Percentiles rank a stretch among this genome's conserved stretches.
These are phyloP conservation scores for Nycticryphes semicollaris DNA, from an alignment of 2,113 vertebrate species.

Conservation along the genomic window DNA sequence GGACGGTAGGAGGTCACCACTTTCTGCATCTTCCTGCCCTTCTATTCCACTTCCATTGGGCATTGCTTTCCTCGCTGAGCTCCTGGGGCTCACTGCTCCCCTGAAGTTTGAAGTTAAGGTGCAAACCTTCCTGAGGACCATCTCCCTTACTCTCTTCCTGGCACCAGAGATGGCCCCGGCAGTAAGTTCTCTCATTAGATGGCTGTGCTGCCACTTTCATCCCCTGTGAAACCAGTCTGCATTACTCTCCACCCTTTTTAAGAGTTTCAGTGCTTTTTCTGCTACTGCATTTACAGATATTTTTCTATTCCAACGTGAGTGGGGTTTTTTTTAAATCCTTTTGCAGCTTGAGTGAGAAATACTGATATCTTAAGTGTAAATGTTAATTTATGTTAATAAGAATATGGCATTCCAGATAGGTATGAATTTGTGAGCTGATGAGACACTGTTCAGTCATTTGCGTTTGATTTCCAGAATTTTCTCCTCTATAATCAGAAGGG, in stretches of 20 bases:
- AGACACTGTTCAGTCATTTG: background rate
- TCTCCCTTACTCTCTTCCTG: background rate
- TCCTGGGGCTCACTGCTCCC: background rate
- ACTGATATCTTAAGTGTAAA: background rate
- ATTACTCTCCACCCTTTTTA: background rate
- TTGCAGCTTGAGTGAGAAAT: background rate
- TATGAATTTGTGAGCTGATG: background rate
- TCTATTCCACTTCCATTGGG: background rate
- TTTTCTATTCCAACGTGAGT: background rate
- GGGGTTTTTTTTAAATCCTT: background rate
- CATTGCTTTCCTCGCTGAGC: rapidly evolving
- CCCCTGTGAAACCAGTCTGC: background rate
- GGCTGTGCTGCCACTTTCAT: background rate
- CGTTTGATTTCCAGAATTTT: background rate
- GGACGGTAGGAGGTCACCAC: background rate
- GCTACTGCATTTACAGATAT: background rate
- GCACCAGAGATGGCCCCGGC: background rate
- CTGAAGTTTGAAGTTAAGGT: background rate
- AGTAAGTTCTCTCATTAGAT: background rate
- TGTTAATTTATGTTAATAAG: background rate
- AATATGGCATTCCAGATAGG: background rate
- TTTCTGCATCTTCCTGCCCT: background rate
- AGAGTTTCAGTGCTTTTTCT: background rate
- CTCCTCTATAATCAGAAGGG: background rate
- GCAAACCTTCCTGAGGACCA: background rate